Conservation (phyloP, 1,140 invertebrate genomes). For the Cydia splendana region DNA sequence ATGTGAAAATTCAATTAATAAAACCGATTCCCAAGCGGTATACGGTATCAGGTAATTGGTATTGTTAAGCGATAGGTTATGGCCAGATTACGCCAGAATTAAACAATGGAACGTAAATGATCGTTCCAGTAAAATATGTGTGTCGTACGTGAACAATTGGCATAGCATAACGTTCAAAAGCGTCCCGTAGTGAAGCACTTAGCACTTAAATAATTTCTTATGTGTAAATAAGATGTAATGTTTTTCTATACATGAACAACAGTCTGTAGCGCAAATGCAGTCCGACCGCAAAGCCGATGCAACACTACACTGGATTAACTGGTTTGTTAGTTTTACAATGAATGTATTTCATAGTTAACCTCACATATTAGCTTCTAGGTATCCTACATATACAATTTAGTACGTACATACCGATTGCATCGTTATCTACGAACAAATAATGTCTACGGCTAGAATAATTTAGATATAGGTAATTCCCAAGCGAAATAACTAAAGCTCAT, state of each 20-base stretch:
- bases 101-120: conserved; percentile 3
- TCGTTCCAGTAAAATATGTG: not conserved
- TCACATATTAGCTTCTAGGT: no score
- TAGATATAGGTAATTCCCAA: not conserved
- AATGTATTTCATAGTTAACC: no score
- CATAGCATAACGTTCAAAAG: not conserved
- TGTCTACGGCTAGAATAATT: not conserved
- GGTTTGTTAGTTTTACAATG: no score
- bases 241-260: no score
- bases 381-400: not conserved
- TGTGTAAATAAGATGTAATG: no score
- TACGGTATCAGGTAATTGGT: conserved; percentile 11
- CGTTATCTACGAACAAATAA: not conserved
- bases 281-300: no score
- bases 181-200: no score
- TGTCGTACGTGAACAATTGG: not conserved
- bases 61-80: conserved; percentile 21
- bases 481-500: not conserved
- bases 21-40: not conserved
- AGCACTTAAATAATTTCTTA: no score
- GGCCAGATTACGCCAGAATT: conserved; percentile 16
- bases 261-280: no score
- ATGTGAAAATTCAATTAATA: conserved; percentile 13
- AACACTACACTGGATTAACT: no score
- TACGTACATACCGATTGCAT: not conserved